Evolutionary conservation across 2,888 invertebrate species (phyloP).

Genomic region (Callyntrura guangdongensis): DNA sequence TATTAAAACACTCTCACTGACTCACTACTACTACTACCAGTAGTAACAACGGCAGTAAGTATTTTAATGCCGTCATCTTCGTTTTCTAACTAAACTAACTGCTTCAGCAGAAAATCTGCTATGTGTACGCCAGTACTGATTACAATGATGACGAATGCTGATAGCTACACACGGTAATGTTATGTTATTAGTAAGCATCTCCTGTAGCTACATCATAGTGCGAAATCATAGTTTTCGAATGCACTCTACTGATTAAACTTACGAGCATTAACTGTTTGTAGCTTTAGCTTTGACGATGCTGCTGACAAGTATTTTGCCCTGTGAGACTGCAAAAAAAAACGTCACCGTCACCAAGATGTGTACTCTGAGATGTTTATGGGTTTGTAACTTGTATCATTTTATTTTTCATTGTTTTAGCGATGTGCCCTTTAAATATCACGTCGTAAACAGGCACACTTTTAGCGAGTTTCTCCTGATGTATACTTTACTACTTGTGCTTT

Average conservation of each 20-base stretch:
- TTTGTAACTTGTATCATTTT: not conserved
- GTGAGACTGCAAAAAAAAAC: not conserved
- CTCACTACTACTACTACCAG: not conserved
- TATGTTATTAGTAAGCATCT: constrained; percentile 27
- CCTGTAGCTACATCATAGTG: constrained; percentile 31
- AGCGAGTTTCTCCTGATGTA: not conserved
- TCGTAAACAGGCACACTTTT: not conserved
- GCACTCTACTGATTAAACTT: constrained; percentile 13
- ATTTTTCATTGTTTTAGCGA: not conserved
- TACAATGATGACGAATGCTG: constrained; percentile 44
- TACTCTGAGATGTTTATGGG: not conserved
- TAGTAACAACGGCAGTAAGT: constrained; percentile 22
- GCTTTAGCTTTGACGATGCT: too few species aligned
- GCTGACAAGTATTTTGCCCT: not conserved
- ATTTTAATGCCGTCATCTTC: constrained; percentile 47
- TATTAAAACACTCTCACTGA: constrained; percentile 38
- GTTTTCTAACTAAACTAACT: not conserved
- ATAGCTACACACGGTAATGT: constrained; percentile 3
- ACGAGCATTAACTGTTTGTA: not conserved
- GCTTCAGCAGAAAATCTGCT: not conserved
- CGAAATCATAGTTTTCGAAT: constrained; percentile 10
- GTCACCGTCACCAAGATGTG: not conserved
- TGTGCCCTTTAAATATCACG: not conserved
- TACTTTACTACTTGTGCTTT: not conserved
- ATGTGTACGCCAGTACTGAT: not conserved